These are phyloP conservation scores for Globia sparganii DNA, from an alignment of 2,888 invertebrate species.

Conservation along the genomic window DNA sequence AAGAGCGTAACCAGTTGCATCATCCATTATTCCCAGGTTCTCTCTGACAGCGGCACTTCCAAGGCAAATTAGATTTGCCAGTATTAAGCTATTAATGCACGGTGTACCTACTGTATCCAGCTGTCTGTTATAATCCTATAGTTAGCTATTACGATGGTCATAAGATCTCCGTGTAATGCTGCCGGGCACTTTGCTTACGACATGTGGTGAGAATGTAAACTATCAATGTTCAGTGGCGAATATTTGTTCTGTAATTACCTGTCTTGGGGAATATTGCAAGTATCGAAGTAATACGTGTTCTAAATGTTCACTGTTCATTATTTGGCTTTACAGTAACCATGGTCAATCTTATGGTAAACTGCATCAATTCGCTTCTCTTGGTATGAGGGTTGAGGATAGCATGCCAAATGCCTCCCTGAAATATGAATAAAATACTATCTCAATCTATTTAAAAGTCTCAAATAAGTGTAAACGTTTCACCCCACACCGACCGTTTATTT, in stretches of 20 bases:
- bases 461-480: background rate
- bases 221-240: background rate
- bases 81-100: constrained; percentile 41
- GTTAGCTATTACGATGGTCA: constrained; percentile 25
- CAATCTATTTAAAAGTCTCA: too few relatives aligned
- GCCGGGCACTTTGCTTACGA: constrained; percentile 5
- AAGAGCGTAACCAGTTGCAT: constrained; percentile 25
- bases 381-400: too few relatives aligned
- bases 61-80: constrained; percentile 41
- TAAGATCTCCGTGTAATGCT: constrained; percentile 16
- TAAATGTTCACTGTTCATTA: background rate
- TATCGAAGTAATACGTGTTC: background rate
- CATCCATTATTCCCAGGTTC: constrained; percentile 25
- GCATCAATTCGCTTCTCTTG: background rate
- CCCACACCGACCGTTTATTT: background rate
- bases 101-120: constrained; percentile 12
- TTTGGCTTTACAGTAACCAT: background rate
- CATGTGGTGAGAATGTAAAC: background rate
- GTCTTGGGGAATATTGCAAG: background rate
- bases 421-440: background rate
- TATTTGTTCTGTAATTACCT: background rate
- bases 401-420: background rate
- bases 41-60: constrained; percentile 14
- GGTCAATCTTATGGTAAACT: background rate
- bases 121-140: constrained; percentile 32